These are phyloP conservation scores for Poicephalus meyeri DNA, from an alignment of 2,113 vertebrate genomes.

Conservation along the genomic window DNA sequence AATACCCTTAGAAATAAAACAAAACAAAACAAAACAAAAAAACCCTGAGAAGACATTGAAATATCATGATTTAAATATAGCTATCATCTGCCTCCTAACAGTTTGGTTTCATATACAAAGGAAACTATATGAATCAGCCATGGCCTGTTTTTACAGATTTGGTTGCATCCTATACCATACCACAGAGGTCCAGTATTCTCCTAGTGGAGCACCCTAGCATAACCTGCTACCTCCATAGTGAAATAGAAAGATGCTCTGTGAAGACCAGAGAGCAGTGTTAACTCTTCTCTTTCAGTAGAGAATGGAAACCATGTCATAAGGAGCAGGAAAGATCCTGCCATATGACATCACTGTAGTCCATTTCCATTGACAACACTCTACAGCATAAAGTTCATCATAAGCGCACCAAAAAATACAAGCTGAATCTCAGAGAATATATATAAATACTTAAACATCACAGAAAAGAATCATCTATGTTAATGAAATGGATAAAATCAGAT, in stretches of 20 bases:
- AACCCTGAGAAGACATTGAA: neutral
- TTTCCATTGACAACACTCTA: neutral
- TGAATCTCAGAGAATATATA: neutral
- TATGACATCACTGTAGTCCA: neutral
- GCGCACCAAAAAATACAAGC: neutral
- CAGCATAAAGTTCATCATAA: neutral
- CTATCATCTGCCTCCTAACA: neutral
- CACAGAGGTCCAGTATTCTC: neutral
- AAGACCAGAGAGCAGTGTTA: neutral
- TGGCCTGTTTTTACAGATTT: neutral
- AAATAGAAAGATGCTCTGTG: neutral
- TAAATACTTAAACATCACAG: neutral
- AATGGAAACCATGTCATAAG: neutral
- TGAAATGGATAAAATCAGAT: neutral
- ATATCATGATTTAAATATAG: constrained; percentile 2
- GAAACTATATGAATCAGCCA: neutral
- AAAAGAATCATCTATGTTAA: neutral
- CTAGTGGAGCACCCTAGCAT: neutral
- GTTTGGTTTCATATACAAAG: neutral
- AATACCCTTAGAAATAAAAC: neutral
- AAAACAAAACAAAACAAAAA: neutral
- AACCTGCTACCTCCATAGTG: neutral
- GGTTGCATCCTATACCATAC: neutral
- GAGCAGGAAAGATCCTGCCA: neutral
- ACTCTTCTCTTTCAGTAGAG: neutral